Conservation (phyloP, 2,797 vertebrate genomes). For the Parotocinclus haroldoi region DNA sequence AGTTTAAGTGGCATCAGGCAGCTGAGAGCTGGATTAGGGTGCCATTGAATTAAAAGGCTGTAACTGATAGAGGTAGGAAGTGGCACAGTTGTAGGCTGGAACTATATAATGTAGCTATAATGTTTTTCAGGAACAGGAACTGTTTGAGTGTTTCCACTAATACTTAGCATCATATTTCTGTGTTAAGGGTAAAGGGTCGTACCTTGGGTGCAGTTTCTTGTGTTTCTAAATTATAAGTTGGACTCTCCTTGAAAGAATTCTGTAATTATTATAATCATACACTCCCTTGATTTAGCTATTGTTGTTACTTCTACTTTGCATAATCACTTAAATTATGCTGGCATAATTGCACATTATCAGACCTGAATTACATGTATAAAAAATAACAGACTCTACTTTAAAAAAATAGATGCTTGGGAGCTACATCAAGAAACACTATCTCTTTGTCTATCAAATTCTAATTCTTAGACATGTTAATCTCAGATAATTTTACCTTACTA, state of each 20-base stretch:
- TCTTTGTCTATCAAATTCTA: neutral
- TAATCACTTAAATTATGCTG: conserved; percentile 39
- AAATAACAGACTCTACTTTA: conserved; percentile 21
- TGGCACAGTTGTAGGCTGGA: too few relatives aligned
- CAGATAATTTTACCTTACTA: neutral
- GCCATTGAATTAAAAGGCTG: too few relatives aligned
- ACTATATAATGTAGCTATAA: too few relatives aligned
- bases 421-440: neutral
- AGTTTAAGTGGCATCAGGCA: too few relatives aligned
- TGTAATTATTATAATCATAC: conserved; percentile 41
- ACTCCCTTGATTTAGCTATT: conserved; percentile 33
- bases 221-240: conserved; percentile 30
- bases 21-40: too few relatives aligned
- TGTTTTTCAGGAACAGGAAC: too few relatives aligned
- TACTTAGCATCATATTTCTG: too few relatives aligned
- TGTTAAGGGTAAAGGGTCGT: neutral
- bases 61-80: too few relatives aligned
- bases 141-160: too few relatives aligned
- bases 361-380: conserved; percentile 18
- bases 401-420: neutral
- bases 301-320: conserved; percentile 36
- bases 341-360: conserved; percentile 40
- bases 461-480: conserved; percentile 4
- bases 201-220: conserved; percentile 16
- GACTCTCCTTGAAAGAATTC: conserved; percentile 34